phyloP scores from a whole-genome alignment of 2,113 vertebrate species.

The Plotosus lineatus region DNA sequence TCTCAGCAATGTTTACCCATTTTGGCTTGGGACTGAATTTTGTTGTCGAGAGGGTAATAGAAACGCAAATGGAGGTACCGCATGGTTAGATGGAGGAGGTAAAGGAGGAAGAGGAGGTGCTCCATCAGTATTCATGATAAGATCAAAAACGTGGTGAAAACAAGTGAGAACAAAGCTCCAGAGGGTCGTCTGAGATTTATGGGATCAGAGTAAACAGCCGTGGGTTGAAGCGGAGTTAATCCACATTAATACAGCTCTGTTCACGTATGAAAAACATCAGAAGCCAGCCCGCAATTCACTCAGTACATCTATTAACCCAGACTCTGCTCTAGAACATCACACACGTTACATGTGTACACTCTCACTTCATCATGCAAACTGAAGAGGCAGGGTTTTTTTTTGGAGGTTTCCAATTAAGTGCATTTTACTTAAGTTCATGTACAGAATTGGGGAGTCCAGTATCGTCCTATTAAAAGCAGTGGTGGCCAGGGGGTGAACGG shows the following conservation, averaged over 20 bases:
- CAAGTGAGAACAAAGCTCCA: constrained; percentile 28
- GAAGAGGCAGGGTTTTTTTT: background rate
- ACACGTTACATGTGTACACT: background rate
- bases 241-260: constrained; percentile 13
- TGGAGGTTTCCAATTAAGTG: background rate
- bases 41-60: constrained; percentile 1
- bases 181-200: constrained; percentile 44
- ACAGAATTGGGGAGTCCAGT: no score
- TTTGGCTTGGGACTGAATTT: background rate
- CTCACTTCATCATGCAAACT: background rate
- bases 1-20: background rate
- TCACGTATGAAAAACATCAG: constrained; percentile 5
- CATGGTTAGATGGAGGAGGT: background rate
- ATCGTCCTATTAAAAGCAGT: no score
- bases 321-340: background rate
- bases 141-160: background rate
- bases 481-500: no score
- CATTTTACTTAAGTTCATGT: no score
- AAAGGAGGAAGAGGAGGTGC: background rate
- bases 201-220: constrained; percentile 49
- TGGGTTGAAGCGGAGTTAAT: constrained; percentile 17
- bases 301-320: background rate
- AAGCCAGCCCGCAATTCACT: constrained; percentile 7
- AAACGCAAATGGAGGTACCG: background rate
- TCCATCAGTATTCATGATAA: background rate